phyloP scores from a whole-genome alignment of 1,140 invertebrate genomes.

The Philaenus spumarius region DNA sequence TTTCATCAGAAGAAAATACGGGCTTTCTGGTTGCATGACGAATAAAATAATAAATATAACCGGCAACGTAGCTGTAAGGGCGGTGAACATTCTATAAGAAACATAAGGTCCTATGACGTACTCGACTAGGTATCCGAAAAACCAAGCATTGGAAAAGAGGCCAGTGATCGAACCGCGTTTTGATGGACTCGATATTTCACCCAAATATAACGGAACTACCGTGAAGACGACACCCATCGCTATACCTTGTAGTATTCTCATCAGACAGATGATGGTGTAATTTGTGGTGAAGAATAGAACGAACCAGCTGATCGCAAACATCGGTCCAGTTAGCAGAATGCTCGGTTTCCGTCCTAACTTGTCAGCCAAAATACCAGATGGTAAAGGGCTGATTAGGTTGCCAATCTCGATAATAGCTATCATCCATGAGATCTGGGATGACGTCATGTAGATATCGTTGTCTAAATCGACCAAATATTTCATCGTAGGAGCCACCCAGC shows the following conservation, averaged over 20 bases:
- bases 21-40: slow-evolving; percentile 2
- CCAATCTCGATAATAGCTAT: slow-evolving; percentile 20
- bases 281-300: slow-evolving; percentile 42
- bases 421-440: slow-evolving; percentile 23
- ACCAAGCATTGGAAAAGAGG: slow-evolving; percentile 69
- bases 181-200: slow-evolving; percentile 34
- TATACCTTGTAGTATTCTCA: slow-evolving; percentile 46
- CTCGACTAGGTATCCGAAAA: slow-evolving; percentile 65
- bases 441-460: slow-evolving; percentile 15
- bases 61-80: background rate
- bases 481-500: slow-evolving; percentile 68
- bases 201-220: slow-evolving; percentile 62
- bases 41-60: slow-evolving; percentile 4
- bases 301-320: slow-evolving; percentile 58
- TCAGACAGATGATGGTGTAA: slow-evolving; percentile 46
- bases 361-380: slow-evolving; percentile 25
- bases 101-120: slow-evolving; percentile 69
- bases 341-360: slow-evolving; percentile 31
- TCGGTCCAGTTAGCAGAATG: slow-evolving; percentile 67
- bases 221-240: slow-evolving; percentile 67
- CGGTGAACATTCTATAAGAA: slow-evolving; percentile 2
- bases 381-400: slow-evolving; percentile 26
- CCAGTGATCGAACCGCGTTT: slow-evolving; percentile 48
- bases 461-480: slow-evolving; percentile 44
- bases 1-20: slow-evolving; percentile 7